A percentile compares a stretch with the other conserved stretches of the same genome.
phyloP scores from a whole-genome alignment of 2,888 invertebrate genomes.

The Acronicta psi region DNA sequence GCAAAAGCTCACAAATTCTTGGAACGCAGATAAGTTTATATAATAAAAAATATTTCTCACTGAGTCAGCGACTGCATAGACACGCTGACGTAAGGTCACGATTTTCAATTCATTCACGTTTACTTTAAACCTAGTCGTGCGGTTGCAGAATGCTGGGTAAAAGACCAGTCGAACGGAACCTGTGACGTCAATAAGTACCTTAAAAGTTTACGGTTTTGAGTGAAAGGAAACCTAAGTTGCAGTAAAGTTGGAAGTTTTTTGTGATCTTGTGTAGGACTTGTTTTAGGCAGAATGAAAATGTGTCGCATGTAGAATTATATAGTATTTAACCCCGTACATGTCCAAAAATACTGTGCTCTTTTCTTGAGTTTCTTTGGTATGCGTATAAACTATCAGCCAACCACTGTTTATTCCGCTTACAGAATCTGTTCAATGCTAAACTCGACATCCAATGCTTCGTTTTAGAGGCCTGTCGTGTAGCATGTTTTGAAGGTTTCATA shows the following conservation, averaged over 20 bases:
- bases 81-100: slow-evolving; percentile 63
- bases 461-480: slow-evolving; percentile 27
- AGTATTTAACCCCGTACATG: too few species aligned
- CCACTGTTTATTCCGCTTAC: not conserved
- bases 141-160: slow-evolving; percentile 23
- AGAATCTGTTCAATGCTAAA: slow-evolving; percentile 42
- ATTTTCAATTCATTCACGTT: slow-evolving; percentile 57
- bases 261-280: not conserved
- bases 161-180: slow-evolving; percentile 24
- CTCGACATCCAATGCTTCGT: slow-evolving; percentile 4
- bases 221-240: slow-evolving; percentile 3
- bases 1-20: slow-evolving; percentile 6
- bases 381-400: not conserved
- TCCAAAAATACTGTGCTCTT: too few species aligned
- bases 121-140: slow-evolving; percentile 40
- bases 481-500: slow-evolving; percentile 41
- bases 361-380: too few species aligned
- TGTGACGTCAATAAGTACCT: slow-evolving; percentile 15
- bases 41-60: slow-evolving; percentile 16
- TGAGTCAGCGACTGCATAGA: slow-evolving; percentile 27
- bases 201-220: slow-evolving; percentile 29
- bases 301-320: too few species aligned
- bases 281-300: too few species aligned
- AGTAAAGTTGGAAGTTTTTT: not conserved
- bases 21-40: slow-evolving; percentile 21